phyloP scores from a whole-genome alignment of 2,888 invertebrate species.

The Rapana venosa region DNA sequence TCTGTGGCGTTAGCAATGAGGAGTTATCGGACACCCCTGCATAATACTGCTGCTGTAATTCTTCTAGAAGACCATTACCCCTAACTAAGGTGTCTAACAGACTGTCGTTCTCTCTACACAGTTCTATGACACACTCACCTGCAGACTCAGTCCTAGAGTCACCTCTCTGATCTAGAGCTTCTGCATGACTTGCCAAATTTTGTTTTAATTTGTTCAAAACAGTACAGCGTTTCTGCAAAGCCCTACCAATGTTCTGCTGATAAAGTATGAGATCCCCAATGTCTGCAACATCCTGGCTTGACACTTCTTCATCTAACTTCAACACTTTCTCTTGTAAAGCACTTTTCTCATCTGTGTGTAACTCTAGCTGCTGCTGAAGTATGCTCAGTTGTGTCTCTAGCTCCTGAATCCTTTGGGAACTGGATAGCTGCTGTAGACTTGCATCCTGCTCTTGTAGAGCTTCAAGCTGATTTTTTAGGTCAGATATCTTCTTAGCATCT shows the following conservation, averaged over 20 bases:
- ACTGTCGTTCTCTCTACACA: background rate
- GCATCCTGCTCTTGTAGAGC: background rate
- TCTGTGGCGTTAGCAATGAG: background rate
- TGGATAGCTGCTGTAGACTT: background rate
- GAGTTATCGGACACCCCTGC: background rate
- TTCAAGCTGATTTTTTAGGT: slow-evolving; percentile 35
- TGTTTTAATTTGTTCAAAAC: background rate
- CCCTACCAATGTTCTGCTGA: background rate
- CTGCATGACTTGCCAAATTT: background rate
- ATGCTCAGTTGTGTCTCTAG: background rate
- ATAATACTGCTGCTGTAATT: slow-evolving; percentile 22
- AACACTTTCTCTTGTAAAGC: slow-evolving; percentile 45
- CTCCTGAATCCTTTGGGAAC: background rate
- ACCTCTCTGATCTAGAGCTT: background rate
- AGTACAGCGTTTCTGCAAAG: background rate
- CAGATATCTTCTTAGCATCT: slow-evolving; percentile 32
- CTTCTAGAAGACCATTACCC: background rate
- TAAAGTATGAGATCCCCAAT: background rate
- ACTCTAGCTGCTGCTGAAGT: slow-evolving; percentile 43
- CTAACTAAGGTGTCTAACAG: background rate
- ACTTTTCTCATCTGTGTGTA: slow-evolving; percentile 43
- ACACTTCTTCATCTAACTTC: slow-evolving; percentile 8
- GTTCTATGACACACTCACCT: slow-evolving; percentile 5
- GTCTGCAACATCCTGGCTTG: background rate
- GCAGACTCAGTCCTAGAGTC: background rate